Percentiles rank a stretch among this genome's conserved stretches.
These are phyloP conservation scores for Chaenodraco wilsoni DNA, from an alignment of 2,797 vertebrate genomes.

Conservation along the genomic window DNA sequence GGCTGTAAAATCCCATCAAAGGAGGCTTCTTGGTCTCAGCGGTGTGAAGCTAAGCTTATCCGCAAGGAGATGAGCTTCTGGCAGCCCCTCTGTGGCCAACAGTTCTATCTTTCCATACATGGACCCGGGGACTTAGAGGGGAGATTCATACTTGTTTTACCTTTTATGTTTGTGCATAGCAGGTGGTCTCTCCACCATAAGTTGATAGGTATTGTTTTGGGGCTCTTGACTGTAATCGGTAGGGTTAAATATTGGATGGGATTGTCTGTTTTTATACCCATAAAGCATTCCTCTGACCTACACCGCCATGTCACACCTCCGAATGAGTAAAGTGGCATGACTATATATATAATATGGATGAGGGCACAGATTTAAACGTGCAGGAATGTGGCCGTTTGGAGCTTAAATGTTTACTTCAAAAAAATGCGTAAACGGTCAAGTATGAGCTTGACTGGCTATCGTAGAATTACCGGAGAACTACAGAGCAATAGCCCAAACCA, in stretches of 20 bases:
- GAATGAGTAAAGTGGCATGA: constrained; percentile 13
- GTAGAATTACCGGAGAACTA: not conserved
- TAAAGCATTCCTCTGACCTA: constrained; percentile 24
- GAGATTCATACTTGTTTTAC: constrained; percentile 29
- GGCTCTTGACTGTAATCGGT: constrained; percentile 12
- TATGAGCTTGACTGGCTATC: constrained; percentile 6
- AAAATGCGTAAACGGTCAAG: not conserved
- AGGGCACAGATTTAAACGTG: constrained; percentile 28
- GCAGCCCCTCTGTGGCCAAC: constrained; percentile 46
- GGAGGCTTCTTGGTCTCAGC: constrained; percentile 63
- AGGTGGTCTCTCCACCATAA: constrained; percentile 29
- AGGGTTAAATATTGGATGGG: constrained; percentile 9
- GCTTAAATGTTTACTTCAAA: constrained; percentile 1
- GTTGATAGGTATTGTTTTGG: constrained; percentile 30
- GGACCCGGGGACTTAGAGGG: constrained; percentile 20
- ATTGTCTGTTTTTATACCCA: constrained; percentile 20
- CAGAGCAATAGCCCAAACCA: constrained; percentile 10
- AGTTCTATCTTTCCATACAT: constrained; percentile 54
- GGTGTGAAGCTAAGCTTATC: constrained; percentile 70
- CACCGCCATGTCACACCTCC: constrained; percentile 28
- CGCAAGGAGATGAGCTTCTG: constrained; percentile 67
- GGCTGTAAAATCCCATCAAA: constrained; percentile 82
- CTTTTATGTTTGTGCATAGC: constrained; percentile 26
- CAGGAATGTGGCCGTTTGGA: constrained; percentile 9
- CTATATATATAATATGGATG: constrained; percentile 13